Evolutionary conservation across 2,113 vertebrate genomes (phyloP).

Genomic region (Prolemur simus): DNA sequence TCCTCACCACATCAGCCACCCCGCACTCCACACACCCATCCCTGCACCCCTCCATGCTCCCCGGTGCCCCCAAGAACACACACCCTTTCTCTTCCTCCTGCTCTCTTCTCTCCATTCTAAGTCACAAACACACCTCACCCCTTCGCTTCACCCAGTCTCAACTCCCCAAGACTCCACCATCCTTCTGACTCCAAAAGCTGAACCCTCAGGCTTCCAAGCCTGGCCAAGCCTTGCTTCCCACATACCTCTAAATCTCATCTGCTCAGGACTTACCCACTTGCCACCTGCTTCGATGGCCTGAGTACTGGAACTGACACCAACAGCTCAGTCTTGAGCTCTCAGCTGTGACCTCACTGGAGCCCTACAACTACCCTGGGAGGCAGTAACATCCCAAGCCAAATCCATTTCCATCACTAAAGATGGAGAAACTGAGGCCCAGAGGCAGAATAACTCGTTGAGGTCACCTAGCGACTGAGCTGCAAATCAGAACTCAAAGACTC

Average conservation of each 20-base stretch:
- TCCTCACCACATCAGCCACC: background rate
- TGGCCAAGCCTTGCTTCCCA: background rate
- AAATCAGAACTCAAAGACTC: background rate
- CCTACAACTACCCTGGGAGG: background rate
- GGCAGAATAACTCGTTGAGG: background rate
- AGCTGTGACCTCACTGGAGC: background rate
- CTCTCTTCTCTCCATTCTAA: background rate
- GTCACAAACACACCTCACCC: background rate
- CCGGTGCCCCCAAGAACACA: background rate
- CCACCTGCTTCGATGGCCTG: background rate
- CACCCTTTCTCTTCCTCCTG: background rate
- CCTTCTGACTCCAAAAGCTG: background rate
- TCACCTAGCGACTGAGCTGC: background rate
- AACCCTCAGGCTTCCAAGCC: background rate
- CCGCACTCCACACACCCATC: background rate
- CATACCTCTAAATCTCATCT: no score
- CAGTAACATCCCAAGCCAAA: background rate
- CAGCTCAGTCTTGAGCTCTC: background rate
- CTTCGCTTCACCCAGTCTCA: background rate
- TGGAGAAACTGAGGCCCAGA: background rate
- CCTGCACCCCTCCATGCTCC: background rate
- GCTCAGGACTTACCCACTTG: background rate
- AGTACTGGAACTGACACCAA: background rate
- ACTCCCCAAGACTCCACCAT: background rate
- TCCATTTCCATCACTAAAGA: background rate